These are phyloP conservation scores for Drosophila chauvacae DNA, from an alignment of 1,140 invertebrate species.

Conservation along the genomic window DNA sequence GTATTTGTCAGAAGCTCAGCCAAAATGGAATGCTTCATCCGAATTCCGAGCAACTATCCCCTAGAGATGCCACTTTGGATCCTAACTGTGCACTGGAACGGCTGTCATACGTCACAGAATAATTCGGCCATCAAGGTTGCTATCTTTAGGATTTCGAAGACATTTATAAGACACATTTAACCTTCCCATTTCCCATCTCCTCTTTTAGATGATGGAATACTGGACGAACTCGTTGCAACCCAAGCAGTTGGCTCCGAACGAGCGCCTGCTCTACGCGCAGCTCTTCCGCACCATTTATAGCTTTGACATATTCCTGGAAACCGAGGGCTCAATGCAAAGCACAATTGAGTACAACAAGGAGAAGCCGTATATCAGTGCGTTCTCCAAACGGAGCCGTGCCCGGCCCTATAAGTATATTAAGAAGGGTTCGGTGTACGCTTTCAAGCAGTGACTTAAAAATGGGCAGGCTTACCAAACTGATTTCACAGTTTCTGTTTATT, in stretches of 20 bases:
- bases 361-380: constrained; percentile 73
- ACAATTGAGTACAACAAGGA: constrained; percentile 86
- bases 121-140: constrained; percentile 89
- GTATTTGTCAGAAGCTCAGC: constrained; percentile 90
- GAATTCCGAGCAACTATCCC: constrained; percentile 93
- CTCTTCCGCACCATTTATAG: constrained; percentile 92
- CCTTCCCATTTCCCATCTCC: background rate
- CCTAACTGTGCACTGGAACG: constrained; percentile 89
- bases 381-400: constrained; percentile 70
- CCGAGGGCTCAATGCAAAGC: constrained; percentile 86
- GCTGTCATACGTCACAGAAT: constrained; percentile 87
- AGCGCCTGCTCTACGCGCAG: constrained; percentile 89
- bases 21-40: constrained; percentile 90
- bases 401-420: constrained; percentile 69
- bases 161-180: background rate
- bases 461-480: constrained; percentile 40
- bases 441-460: constrained; percentile 66
- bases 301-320: constrained; percentile 95
- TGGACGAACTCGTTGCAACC: constrained; percentile 87
- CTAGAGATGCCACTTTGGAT: constrained; percentile 90
- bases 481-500: constrained; percentile 54
- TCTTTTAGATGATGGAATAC: constrained; percentile 88
- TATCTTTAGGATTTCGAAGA: no score
- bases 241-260: constrained; percentile 63
- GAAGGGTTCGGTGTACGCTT: constrained; percentile 68